These are phyloP conservation scores for Aphidius colemani DNA, from an alignment of 2,888 invertebrate genomes.

Conservation along the genomic window DNA sequence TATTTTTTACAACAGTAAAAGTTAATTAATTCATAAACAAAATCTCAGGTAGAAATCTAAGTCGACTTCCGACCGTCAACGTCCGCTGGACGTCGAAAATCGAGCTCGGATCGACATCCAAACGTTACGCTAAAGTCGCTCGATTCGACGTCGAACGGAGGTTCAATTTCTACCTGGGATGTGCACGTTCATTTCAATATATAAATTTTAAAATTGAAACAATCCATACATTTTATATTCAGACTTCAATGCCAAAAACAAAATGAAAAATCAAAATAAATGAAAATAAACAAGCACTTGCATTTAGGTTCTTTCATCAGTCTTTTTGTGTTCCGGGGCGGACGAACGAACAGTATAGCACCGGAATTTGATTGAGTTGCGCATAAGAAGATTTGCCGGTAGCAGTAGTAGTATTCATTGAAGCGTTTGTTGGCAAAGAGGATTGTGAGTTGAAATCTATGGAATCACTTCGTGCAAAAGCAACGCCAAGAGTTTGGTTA, in stretches of 20 bases:
- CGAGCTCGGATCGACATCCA: no score
- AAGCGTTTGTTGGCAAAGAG: slow-evolving; percentile 54
- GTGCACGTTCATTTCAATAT: no score
- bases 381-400: slow-evolving; percentile 52
- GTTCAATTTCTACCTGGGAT: no score
- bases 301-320: neutral
- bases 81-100: no score
- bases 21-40: no score
- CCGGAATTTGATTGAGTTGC: slow-evolving; percentile 53
- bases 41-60: no score
- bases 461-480: slow-evolving; percentile 35
- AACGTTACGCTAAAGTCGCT: no score
- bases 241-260: neutral
- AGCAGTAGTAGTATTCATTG: slow-evolving; percentile 42
- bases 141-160: no score
- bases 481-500: slow-evolving; percentile 37
- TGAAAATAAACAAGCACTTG: slow-evolving; percentile 7
- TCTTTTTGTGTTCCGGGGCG: slow-evolving; percentile 18
- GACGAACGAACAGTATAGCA: slow-evolving; percentile 39
- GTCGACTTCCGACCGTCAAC: no score
- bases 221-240: no score
- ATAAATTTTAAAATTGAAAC: no score
- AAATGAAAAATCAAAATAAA: slow-evolving; percentile 9
- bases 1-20: no score
- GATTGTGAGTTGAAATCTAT: slow-evolving; percentile 42